A percentile compares a stretch with the other conserved stretches of the same genome.
Evolutionary conservation across 2,113 vertebrate species (phyloP).

Genomic region (Mesoclemmys tuberculata): DNA sequence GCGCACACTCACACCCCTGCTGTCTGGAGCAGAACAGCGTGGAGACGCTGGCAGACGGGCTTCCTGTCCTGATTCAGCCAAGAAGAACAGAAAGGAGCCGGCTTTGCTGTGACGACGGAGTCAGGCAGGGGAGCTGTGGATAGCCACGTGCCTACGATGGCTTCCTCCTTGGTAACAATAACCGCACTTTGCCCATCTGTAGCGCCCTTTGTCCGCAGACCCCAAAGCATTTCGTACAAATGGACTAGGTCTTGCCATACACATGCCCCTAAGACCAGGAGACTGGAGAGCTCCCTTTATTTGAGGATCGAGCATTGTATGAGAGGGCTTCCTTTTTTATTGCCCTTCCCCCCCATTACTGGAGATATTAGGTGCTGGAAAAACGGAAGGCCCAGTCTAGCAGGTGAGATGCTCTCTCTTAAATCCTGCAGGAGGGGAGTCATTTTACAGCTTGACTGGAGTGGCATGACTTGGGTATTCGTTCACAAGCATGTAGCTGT

Average conservation of each 20-base stretch:
- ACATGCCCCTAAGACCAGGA: not conserved
- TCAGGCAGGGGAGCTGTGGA: not conserved
- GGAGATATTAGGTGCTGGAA: not conserved
- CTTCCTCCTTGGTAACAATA: not conserved
- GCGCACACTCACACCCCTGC: not conserved
- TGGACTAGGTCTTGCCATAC: not conserved
- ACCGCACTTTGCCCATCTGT: not conserved
- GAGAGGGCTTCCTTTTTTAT: not conserved
- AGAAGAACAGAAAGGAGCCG: not conserved
- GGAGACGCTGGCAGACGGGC: not conserved
- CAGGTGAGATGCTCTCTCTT: not conserved
- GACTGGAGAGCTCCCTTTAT: not conserved
- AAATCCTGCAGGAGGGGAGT: not conserved
- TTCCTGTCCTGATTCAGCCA: not conserved
- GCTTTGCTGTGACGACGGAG: not conserved
- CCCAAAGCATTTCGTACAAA: not conserved
- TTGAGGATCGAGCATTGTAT: not conserved
- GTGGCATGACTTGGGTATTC: not conserved
- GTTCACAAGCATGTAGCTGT: not conserved
- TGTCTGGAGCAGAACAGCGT: not conserved
- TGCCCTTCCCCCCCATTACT: not conserved
- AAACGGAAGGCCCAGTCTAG: not conserved
- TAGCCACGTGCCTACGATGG: not conserved
- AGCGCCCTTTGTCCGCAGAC: not conserved
- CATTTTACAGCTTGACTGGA: not conserved